Evolutionary conservation across 2,113 vertebrate species (phyloP).

Genomic region (Canis aureus): DNA sequence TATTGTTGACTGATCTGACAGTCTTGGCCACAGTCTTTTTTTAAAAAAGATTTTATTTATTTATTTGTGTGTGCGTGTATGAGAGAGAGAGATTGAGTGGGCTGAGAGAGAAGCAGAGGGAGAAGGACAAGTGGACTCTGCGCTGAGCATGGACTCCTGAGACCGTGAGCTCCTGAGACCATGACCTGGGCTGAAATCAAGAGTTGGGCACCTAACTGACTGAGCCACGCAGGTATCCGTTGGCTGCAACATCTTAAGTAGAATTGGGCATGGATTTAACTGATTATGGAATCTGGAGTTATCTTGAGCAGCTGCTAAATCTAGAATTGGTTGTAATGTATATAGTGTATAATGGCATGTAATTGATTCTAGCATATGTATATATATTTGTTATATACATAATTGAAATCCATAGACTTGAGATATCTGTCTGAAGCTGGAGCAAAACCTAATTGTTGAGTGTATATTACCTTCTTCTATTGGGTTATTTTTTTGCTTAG

Average conservation of each 20-base stretch:
- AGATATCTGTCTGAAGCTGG: background rate
- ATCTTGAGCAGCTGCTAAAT: background rate
- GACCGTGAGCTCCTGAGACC: background rate
- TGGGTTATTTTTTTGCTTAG: background rate
- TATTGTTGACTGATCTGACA: background rate
- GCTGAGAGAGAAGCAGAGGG: background rate
- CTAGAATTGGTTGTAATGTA: background rate
- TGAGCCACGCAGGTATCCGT: background rate
- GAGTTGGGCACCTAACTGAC: background rate
- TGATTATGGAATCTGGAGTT: background rate
- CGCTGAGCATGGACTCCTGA: background rate
- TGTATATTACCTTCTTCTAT: background rate
- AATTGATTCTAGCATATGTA: background rate
- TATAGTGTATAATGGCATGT: background rate
- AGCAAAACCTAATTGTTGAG: background rate
- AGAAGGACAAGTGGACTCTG: background rate
- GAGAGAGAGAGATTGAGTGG: background rate
- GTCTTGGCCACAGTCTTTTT: background rate
- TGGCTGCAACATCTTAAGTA: constrained; percentile 9
- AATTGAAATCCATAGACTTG: background rate
- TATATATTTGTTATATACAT: background rate
- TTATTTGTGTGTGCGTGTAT: background rate
- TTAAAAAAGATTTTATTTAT: background rate
- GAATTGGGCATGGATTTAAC: background rate
- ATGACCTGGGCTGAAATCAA: background rate